phyloP scores from a whole-genome alignment of 2,113 vertebrate species.

The Sorex araneus region DNA sequence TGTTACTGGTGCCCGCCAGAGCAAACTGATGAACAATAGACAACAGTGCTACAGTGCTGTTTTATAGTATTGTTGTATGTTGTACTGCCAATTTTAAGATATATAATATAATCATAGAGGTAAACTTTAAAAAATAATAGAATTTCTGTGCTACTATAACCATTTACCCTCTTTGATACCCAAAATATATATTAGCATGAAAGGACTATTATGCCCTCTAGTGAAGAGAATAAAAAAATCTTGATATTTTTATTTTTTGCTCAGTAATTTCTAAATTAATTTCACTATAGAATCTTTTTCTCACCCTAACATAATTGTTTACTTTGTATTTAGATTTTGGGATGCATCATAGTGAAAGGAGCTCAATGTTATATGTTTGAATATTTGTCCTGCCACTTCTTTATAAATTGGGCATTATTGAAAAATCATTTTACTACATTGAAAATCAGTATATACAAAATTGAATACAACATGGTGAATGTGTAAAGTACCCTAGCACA shows the following conservation, averaged over 20 bases:
- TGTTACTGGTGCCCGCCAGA: too few species aligned
- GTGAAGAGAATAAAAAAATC: not conserved
- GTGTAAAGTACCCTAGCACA: not conserved
- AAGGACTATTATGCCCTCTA: not conserved
- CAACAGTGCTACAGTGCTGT: too few species aligned
- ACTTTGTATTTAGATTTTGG: not conserved
- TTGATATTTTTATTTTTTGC: constrained; percentile 46
- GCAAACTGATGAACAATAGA: too few species aligned
- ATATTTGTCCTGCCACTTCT: not conserved
- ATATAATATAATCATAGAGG: not conserved
- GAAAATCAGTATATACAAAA: not conserved
- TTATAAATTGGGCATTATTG: constrained; percentile 45
- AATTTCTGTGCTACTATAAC: constrained; percentile 53
- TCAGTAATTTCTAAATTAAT: constrained; percentile 35
- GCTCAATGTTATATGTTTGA: constrained; percentile 2
- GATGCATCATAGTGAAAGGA: not conserved
- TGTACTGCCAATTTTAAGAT: not conserved
- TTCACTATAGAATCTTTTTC: constrained; percentile 6
- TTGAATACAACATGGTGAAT: constrained; percentile 5
- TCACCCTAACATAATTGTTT: not conserved
- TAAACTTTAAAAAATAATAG: not conserved
- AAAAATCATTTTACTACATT: constrained; percentile 24
- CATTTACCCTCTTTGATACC: constrained; percentile 45
- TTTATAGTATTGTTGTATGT: too few species aligned
- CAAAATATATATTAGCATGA: constrained; percentile 27